These are phyloP conservation scores for Tachysurus fulvidraco DNA, from an alignment of 2,113 vertebrate genomes.

Conservation along the genomic window DNA sequence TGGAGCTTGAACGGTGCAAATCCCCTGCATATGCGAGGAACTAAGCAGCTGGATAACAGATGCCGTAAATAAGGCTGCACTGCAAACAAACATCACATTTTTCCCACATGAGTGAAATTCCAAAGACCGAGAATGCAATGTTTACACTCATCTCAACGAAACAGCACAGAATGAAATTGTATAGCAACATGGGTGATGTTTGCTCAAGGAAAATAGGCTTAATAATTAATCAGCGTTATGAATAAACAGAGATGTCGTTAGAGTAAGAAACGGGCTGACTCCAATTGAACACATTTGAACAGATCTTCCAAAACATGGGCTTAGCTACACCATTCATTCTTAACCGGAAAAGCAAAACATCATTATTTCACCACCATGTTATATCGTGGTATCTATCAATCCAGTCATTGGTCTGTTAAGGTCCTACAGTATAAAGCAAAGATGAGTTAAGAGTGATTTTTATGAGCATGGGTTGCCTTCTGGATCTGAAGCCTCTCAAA, in stretches of 20 bases:
- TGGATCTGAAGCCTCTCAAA: no score
- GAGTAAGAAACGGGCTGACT: background rate
- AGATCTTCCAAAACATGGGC: background rate
- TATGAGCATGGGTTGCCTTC: no score
- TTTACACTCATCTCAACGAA: slow-evolving; percentile 14
- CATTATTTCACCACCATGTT: background rate
- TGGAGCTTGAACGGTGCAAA: slow-evolving; percentile 15
- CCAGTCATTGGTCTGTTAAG: background rate
- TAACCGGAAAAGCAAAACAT: background rate
- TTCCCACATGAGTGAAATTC: slow-evolving; percentile 30
- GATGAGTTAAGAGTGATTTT: background rate
- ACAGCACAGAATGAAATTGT: background rate
- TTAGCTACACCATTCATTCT: background rate
- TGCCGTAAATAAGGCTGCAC: slow-evolving; percentile 27
- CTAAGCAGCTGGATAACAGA: slow-evolving; percentile 39
- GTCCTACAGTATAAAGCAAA: no score
- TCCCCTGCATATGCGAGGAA: slow-evolving; percentile 17
- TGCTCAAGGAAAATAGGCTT: background rate
- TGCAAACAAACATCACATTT: slow-evolving; percentile 28
- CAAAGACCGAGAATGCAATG: background rate
- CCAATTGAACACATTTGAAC: background rate
- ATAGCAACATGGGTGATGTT: slow-evolving; percentile 3
- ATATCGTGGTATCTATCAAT: background rate
- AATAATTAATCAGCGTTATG: slow-evolving; percentile 10
- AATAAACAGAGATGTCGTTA: slow-evolving; percentile 6